Evolutionary conservation across 2,113 vertebrate genomes (phyloP), one percentile per base, ranked within the genome.

Genomic region (Oenanthe melanoleuca): DNA sequence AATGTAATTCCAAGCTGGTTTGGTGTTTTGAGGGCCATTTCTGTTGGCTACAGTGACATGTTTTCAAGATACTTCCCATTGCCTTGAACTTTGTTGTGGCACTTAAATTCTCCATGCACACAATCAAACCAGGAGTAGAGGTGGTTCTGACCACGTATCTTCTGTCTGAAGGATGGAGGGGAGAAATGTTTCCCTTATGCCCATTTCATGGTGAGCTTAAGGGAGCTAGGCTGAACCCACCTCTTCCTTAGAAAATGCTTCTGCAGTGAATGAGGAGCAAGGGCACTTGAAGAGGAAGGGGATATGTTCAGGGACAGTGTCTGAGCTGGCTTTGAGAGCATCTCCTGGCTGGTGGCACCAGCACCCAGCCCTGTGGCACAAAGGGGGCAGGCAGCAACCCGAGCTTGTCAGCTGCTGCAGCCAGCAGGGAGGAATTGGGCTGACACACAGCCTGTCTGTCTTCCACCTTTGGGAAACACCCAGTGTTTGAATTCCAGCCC

Each of bases 331-430:
- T 79, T 55, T n/a, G 37, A 45, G 40, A 28, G 20, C 42, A 57
- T 15, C 24, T 79, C 23, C 61, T 69, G 65, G 21, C 37, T 66
- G 24, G 22, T 90, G 61, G 37, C 60, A 57, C 11, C 8, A 40
- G 14, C 11, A 20, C 17, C 1, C 0, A 0, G 11, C 14, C 52
- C 56, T 63, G 61, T 63, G 74, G 65, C 38, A 47, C 33, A 19
- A 55, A 69, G 37, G n/a, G 65, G 69, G 8, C 34, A 47, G 31
- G 67, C 59, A 89, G 33, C 37, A 72, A 14, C 34, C 55, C 60
- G 65, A 53, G 29, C 11, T 34, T 52, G 33, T 37, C 59, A 56
- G 50, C 33, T 77, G 55, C 77, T 80, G 67, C 34, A 52, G 18
- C 28, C 26, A 33, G 18, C 29, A 42, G 29, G 38, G 57, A 45